phyloP scores from a whole-genome alignment of 2,113 vertebrate genomes.

The Centropristis striata region DNA sequence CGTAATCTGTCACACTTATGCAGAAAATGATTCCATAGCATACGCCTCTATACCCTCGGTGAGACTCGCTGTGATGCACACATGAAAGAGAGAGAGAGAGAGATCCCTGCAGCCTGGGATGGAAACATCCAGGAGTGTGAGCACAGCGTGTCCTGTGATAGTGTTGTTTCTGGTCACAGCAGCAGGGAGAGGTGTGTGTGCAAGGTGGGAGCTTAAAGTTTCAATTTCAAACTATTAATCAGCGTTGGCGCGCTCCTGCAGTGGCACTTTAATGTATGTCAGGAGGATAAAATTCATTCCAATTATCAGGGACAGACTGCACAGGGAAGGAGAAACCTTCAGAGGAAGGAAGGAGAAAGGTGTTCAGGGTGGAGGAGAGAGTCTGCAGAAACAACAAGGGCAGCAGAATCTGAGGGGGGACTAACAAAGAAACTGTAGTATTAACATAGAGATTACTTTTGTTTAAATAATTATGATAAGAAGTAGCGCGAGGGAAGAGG shows the following conservation, averaged over 20 bases:
- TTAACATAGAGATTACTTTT: too few relatives aligned
- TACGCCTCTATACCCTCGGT: background rate
- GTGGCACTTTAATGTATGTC: slow-evolving; percentile 48
- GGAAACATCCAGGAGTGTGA: background rate
- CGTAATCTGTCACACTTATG: slow-evolving; percentile 11
- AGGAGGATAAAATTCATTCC: slow-evolving; percentile 53
- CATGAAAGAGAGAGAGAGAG: background rate
- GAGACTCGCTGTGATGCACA: background rate
- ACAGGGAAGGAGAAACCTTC: slow-evolving; percentile 11
- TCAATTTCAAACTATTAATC: slow-evolving; percentile 51
- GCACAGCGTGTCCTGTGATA: background rate
- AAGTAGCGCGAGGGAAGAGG: background rate
- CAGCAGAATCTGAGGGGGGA: too few relatives aligned
- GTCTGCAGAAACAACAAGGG: background rate
- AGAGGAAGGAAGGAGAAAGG: slow-evolving; percentile 21
- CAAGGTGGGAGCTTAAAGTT: background rate
- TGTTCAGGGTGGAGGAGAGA: background rate
- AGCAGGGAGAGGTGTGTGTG: background rate
- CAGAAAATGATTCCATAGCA: background rate
- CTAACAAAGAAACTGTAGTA: background rate
- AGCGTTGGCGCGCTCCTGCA: slow-evolving; percentile 21
- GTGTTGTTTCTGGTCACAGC: background rate
- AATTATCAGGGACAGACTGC: slow-evolving; percentile 37
- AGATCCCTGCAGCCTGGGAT: background rate
- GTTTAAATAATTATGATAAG: background rate